Evolutionary conservation across 2,888 invertebrate species (phyloP).

Genomic region (Thumatha senex): DNA sequence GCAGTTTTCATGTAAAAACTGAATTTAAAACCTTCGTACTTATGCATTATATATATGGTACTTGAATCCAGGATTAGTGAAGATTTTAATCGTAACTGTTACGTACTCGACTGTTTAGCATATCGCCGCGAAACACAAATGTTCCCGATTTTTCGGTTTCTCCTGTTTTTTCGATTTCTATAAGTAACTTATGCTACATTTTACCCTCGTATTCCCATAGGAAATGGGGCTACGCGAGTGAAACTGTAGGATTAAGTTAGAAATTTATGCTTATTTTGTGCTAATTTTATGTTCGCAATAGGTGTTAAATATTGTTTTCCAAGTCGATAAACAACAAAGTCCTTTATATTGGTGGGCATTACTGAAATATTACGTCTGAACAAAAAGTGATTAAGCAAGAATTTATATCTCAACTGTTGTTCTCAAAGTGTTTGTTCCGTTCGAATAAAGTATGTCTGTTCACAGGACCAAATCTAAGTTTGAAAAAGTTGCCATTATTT

Average conservation of each 20-base stretch:
- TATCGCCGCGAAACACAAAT: too few species aligned
- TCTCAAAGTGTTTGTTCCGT: constrained; percentile 10
- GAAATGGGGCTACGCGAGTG: too few species aligned
- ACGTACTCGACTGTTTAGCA: too few species aligned
- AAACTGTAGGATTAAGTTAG: neutral
- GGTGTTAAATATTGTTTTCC: neutral
- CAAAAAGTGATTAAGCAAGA: constrained; percentile 20
- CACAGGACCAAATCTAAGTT: neutral
- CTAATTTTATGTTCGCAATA: neutral
- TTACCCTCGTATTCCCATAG: too few species aligned
- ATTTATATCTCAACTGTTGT: constrained; percentile 24
- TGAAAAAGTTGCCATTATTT: neutral
- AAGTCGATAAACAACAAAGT: constrained; percentile 22
- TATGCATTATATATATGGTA: too few species aligned
- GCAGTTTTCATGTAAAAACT: too few species aligned
- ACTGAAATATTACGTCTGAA: constrained; percentile 18
- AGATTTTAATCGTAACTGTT: too few species aligned
- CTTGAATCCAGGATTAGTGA: too few species aligned
- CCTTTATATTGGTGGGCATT: constrained; percentile 8
- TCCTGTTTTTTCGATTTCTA: too few species aligned
- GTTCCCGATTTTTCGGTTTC: too few species aligned
- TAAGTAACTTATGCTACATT: too few species aligned
- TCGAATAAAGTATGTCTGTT: constrained; percentile 13
- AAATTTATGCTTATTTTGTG: neutral
- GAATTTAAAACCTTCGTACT: too few species aligned